Evolutionary conservation across 2,888 invertebrate species (phyloP).

Genomic region (Lochmaea capreae): DNA sequence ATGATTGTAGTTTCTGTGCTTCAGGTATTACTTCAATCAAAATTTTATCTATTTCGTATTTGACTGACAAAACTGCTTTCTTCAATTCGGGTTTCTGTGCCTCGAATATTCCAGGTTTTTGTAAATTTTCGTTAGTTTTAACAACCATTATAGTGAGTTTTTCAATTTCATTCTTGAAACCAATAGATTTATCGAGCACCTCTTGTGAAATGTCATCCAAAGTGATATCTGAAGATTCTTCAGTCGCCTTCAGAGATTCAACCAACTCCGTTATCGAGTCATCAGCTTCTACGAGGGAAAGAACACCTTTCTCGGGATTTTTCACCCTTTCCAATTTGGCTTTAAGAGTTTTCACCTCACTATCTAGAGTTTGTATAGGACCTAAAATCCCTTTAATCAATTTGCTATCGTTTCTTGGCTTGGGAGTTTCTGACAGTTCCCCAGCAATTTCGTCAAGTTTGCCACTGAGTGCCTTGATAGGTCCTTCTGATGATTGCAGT

Average conservation of each 20-base stretch:
- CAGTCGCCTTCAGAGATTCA: not conserved
- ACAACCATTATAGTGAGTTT: constrained; percentile 23
- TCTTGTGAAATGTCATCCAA: not conserved
- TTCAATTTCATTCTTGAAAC: constrained; percentile 12
- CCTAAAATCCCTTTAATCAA: constrained; percentile 17
- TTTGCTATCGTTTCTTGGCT: constrained; percentile 8
- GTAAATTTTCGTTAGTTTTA: constrained; percentile 15
- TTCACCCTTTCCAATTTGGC: constrained; percentile 38
- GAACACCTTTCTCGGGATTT: constrained; percentile 21
- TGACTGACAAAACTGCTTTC: constrained; percentile 17
- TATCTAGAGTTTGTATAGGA: constrained; percentile 34
- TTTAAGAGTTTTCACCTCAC: constrained; percentile 1
- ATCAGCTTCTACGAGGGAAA: constrained; percentile 17
- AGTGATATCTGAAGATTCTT: not conserved
- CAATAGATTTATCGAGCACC: constrained; percentile 1
- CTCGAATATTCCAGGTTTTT: constrained; percentile 32
- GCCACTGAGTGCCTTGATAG: constrained; percentile 31
- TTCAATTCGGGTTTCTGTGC: constrained; percentile 41
- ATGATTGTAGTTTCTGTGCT: constrained; percentile 8
- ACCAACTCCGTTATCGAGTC: constrained; percentile 1
- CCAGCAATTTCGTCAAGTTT: constrained; percentile 26
- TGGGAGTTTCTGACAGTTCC: constrained; percentile 25
- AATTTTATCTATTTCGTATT: not conserved
- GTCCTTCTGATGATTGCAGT: constrained; percentile 26
- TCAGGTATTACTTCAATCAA: constrained; percentile 1